These are phyloP conservation scores for Aporrectodea caliginosa DNA, from an alignment of 1,140 invertebrate genomes.

Conservation along the genomic window DNA sequence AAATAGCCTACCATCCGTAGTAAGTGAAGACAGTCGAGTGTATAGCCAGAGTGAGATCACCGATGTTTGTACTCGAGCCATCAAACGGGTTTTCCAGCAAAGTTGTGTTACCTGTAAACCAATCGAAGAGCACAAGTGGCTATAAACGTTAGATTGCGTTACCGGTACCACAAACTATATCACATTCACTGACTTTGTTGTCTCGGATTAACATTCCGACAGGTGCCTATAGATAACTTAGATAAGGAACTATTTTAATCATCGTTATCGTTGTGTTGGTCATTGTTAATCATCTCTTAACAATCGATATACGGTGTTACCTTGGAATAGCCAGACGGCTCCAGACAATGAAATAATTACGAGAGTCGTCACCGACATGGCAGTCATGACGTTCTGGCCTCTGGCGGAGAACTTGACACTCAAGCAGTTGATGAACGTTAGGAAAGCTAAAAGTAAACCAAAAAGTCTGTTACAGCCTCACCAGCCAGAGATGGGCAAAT, in stretches of 20 bases:
- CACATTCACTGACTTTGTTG: no score
- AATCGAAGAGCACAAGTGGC: background rate
- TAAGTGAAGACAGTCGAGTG: conserved; percentile 12
- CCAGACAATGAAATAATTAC: background rate
- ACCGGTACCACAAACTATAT: no score
- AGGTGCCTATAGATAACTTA: no score
- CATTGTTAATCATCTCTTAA: background rate
- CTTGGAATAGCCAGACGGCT: background rate
- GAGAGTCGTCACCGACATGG: conserved; percentile 6
- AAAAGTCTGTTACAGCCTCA: no score
- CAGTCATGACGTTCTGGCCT: conserved; percentile 21
- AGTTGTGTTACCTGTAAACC: background rate
- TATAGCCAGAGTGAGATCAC: background rate
- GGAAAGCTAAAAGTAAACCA: background rate
- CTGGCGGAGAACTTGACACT: conserved; percentile 14
- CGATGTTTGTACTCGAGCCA: background rate
- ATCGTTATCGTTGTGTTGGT: background rate
- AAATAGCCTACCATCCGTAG: conserved; percentile 26
- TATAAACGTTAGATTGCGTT: no score
- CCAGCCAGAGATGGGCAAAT: no score
- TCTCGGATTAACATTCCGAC: no score
- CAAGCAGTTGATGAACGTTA: conserved; percentile 6
- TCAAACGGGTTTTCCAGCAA: conserved; percentile 8
- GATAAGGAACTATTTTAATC: background rate
- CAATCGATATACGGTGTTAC: background rate